Base-by-base conservation (phyloP, 2,888 invertebrate species). In the Gymnocheta viridis region DNA sequence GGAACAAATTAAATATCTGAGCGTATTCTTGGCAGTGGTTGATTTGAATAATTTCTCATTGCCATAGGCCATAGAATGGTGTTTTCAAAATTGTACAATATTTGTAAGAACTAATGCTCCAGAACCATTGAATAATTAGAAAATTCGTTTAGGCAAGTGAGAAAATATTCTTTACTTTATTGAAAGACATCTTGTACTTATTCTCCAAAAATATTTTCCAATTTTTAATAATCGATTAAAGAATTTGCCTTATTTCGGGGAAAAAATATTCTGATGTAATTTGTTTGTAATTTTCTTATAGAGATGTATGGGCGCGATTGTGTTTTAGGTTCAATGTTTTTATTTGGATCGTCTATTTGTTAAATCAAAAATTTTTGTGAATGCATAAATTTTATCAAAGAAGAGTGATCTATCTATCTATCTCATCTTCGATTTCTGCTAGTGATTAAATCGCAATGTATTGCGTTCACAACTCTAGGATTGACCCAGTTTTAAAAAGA, bases 151-250 rank as follows among this genome's bases (percentile, higher is more conserved):
- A 76, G 38, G 56, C 70, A 76, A 66, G 76, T 58, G n/a, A 77
- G 47, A 35, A 67, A 67, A 58, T 69, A 66, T 4, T 38, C 24
- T 47, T 67, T 77, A 17, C 58, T 58, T 32, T 47, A 60, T 35
- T 58, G 69, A 69, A 67, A 77, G 9, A 67, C 47, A 14, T 79
- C 76, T 72, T 79, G 14, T 79, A 79, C 60, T 72, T 70, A 47
- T 62, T 78, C 54, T 79, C 58, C 24, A 64, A 41, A 35, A 67
- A 77, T 62, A 60, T 77, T 81, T 73, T 78, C 32, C 72, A 73
- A 60, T 67, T 78, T 19, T 29, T 66, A 38, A 64, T 66, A 32
- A 78, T 73, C 14, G 44, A 32, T 51, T 56, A 41, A 12, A 77
- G 47, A 12, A 62, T 78, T 41, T 78, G 35, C 27, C 76, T 70